Base-by-base conservation (phyloP, 2,888 invertebrate genomes). In the Perdita meconis region DNA sequence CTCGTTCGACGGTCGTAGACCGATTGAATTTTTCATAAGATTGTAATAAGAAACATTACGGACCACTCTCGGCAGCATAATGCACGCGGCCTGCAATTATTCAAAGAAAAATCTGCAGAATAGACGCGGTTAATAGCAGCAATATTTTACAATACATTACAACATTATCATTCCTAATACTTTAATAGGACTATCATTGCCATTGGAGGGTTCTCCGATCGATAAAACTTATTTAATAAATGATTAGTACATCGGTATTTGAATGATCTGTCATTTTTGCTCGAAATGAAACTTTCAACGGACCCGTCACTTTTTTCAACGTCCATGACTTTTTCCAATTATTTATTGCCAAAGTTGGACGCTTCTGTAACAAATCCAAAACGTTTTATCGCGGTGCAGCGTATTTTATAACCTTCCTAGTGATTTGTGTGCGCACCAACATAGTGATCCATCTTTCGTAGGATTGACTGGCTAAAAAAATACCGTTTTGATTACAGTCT, bases 1-100 rank as follows among this genome's bases (percentile, higher is more conserved):
- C 36, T 42, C 36, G 65, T 50, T 55, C 42, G 3, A 34, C 2
- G 36, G 3, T 30, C 38, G 16, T 22, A 42, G 30, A 30, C 55
- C 24, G 74, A 74, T 74, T 72, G 73, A 72, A 74, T 74, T 72
- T 74, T 74, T 72, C 72, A 63, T 72, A 72, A 74, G 61, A 57
- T 51, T 30, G 51, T 57, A 63, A 56, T 57, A 63, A 74, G 73
- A 71, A 72, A 22, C 72, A 38, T 73, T 63, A 40, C 61, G 34
- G 26, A 13, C 36, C 24, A 2, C 19, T 19, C 6, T 30, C 50
- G 6, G 6, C 16, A 10, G 13, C 60, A 55, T 73, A 73, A 73
- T 70, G 55, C 60, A 70, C 53, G 51, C 71, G 16, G 30, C n/a
- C n/a, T 30, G 44, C 60, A 61, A 53, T 70, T 69, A 47, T 55